Evolutionary conservation across 2,888 invertebrate genomes (phyloP).

Genomic region (Laspeyria flexula): DNA sequence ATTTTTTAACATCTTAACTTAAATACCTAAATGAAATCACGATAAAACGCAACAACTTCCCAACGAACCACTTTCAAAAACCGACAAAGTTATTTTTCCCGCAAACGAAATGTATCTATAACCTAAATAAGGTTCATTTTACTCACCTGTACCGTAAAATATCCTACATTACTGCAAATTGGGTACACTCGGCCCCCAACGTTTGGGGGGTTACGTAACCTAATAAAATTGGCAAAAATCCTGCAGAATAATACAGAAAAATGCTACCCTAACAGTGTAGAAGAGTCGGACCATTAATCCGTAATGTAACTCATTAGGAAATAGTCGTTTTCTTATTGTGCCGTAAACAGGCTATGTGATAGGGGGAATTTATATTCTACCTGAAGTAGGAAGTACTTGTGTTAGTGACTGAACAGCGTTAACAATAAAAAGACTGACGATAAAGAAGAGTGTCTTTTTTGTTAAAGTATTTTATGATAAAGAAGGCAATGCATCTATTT

Average conservation of each 20-base stretch:
- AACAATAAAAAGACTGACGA: no score
- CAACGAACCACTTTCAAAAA: constrained; percentile 11
- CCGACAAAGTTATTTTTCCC: constrained; percentile 22
- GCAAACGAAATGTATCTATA: constrained; percentile 44
- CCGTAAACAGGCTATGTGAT: not conserved
- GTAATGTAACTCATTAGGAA: constrained; percentile 37
- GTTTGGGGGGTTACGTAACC: constrained; percentile 54
- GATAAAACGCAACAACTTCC: not conserved
- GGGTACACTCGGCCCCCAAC: constrained; percentile 50
- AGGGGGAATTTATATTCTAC: not conserved
- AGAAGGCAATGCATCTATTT: no score
- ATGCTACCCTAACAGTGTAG: constrained; percentile 33
- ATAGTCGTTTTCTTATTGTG: constrained; percentile 9
- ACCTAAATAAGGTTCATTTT: constrained; percentile 50
- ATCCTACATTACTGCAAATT: constrained; percentile 69
- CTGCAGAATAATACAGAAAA: constrained; percentile 52
- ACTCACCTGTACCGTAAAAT: constrained; percentile 54
- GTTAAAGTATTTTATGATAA: no score
- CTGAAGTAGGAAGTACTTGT: not conserved
- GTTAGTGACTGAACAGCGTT: no score
- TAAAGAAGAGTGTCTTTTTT: no score
- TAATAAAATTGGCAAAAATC: constrained; percentile 62
- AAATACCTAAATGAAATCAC: not conserved
- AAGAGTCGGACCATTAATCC: constrained; percentile 33
- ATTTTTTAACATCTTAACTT: not conserved